These are phyloP conservation scores for Entelurus aequoreus DNA, from an alignment of 2,113 vertebrate species.

Conservation along the genomic window DNA sequence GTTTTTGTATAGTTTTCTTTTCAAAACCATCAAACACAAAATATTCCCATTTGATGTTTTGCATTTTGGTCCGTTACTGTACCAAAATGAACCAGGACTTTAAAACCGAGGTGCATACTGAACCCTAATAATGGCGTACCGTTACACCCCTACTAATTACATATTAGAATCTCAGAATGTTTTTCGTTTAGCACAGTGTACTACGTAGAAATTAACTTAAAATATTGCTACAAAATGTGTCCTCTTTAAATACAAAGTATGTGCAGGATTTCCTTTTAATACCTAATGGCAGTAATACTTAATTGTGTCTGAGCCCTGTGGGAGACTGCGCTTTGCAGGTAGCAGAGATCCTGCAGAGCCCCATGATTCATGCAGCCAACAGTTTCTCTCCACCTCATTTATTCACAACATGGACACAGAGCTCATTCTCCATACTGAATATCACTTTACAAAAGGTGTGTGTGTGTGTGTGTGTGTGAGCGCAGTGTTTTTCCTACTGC, in stretches of 20 bases:
- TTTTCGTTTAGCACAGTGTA: not conserved
- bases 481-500: slow-evolving; percentile 43
- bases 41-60: too few species aligned
- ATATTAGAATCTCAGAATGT: not conserved
- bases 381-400: slow-evolving; percentile 56
- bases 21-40: too few species aligned
- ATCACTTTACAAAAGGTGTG: slow-evolving; percentile 43
- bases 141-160: too few species aligned
- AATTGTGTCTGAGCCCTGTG: not conserved
- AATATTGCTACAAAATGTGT: slow-evolving; percentile 6
- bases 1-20: too few species aligned
- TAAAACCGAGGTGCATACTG: too few species aligned
- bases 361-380: slow-evolving; percentile 53
- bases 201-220: slow-evolving; percentile 5
- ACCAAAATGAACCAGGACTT: too few species aligned
- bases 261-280: slow-evolving; percentile 8
- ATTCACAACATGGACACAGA: slow-evolving; percentile 57
- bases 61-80: too few species aligned
- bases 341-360: slow-evolving; percentile 13
- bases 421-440: slow-evolving; percentile 53
- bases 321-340: slow-evolving; percentile 19
- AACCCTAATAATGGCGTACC: too few species aligned
- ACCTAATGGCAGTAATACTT: slow-evolving; percentile 4
- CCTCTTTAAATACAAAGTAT: slow-evolving; percentile 10
- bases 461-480: not conserved